Conservation (phyloP, 2,797 vertebrate genomes). For the Yasuhikotakia modesta region DNA sequence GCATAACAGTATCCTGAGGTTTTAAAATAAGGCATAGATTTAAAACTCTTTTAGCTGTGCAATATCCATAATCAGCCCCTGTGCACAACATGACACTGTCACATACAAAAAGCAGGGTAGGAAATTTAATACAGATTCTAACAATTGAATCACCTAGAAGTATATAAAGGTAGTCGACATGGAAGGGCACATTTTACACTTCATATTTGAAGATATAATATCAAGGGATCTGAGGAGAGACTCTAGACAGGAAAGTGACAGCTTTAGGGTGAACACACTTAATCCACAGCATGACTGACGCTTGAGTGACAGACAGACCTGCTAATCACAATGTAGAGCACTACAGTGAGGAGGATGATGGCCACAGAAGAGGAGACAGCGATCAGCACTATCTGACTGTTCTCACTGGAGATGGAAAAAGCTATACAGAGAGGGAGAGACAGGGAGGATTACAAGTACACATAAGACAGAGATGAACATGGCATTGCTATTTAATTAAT, state of each 20-base stretch:
- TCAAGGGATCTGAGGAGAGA: constrained; percentile 3
- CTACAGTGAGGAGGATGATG: constrained; percentile 91
- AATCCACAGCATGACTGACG: constrained; percentile 16
- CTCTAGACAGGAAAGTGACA: constrained; percentile 43
- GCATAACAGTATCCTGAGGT: constrained; percentile 72
- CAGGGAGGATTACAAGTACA: constrained; percentile 1
- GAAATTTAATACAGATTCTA: constrained; percentile 53
- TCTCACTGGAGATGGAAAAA: constrained; percentile 97
- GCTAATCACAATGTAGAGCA: constrained; percentile 91
- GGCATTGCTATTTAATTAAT: too few relatives aligned
- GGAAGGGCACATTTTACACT: constrained; percentile 46
- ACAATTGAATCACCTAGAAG: constrained; percentile 47
- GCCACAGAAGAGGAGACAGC: constrained; percentile 91
- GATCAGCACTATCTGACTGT: constrained; percentile 93
- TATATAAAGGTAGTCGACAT: constrained; percentile 52
- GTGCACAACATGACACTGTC: constrained; percentile 49
- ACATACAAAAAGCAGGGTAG: constrained; percentile 50
- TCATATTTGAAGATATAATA: constrained; percentile 23
- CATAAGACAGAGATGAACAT: background rate
- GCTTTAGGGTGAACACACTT: constrained; percentile 37
- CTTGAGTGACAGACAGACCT: constrained; percentile 78
- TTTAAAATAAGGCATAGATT: constrained; percentile 73
- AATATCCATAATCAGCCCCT: constrained; percentile 66
- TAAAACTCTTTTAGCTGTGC: constrained; percentile 65
- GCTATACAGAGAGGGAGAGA: constrained; percentile 75